Base-by-base conservation (phyloP, 2,888 invertebrate species). In the Hoplodrina ambigua region DNA sequence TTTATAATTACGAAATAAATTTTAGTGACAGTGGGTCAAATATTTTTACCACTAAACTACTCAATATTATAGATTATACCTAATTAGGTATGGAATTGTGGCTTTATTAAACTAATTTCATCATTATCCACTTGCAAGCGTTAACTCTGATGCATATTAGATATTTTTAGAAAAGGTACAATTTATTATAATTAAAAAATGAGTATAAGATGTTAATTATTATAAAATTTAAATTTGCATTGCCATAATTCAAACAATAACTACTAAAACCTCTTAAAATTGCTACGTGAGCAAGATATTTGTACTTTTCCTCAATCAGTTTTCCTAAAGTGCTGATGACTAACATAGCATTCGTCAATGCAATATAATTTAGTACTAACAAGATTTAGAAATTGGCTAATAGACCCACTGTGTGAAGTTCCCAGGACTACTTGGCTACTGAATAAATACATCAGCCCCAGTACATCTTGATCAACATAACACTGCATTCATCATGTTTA, bases 221-320 rank as follows among this genome's bases (percentile, higher is more conserved):
- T 86, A 87, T 88, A 86, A 87, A 87, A 87, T 82, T 79, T 88
- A 86, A 86, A 86, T 84, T 89, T 89, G 87, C 86, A 84, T 86
- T 86, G 87, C 84, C 81, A 85, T 87, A 85, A 84, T 87, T 85
- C 85, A 89, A 89, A 87, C 90, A 89, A 91, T 84, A 89, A 85
- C 90, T 88, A 87, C 90, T 89, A 89, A 91, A 84, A 89, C 86
- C 84, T 85, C 92, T 91, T 93, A 93, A 89, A 90, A 90, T 90
- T 92, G 94, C 93, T 93, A 94, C 91, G 82, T 95, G 95, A 95
- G 95, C 95, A 95, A 94, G 88, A 87, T 89, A 91, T 95, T 95
- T 95, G 95, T 95, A 95, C 95, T 95, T 94, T 95, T 92, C 90
- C 84, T 80, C 83, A 86, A 89, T 87, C 86, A 87, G 88, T 86